These are phyloP conservation scores for Lampropteryx suffumata DNA, from an alignment of 2,888 invertebrate species.

Conservation along the genomic window DNA sequence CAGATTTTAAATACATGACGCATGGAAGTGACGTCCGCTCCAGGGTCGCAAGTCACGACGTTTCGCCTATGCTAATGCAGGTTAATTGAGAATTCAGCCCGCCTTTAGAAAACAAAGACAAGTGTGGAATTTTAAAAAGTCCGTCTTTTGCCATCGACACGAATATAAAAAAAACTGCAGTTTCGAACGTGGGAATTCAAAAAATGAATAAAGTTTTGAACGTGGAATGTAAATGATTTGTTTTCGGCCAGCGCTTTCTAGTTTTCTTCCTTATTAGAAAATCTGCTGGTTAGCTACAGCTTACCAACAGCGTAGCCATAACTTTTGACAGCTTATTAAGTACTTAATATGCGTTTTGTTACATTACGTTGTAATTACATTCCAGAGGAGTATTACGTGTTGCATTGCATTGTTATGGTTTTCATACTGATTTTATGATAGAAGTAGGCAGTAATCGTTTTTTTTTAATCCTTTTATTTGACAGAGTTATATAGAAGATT, in stretches of 20 bases:
- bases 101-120: conserved; percentile 61
- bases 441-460: no score
- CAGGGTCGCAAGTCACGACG: conserved; percentile 41
- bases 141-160: conserved; percentile 24
- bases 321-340: conserved; percentile 18
- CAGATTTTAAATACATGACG: conserved; percentile 10
- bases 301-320: conserved; percentile 9
- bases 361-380: no score
- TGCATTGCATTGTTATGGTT: no score
- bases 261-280: conserved; percentile 32
- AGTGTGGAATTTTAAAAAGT: conserved; percentile 59
- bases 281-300: no score
- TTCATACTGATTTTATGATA: no score
- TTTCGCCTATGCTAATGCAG: conserved; percentile 65
- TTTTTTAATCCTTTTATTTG: neutral
- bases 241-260: conserved; percentile 31
- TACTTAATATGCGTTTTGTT: no score
- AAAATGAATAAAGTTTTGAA: conserved; percentile 19
- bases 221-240: conserved; percentile 26
- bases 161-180: neutral
- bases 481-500: no score
- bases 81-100: conserved; percentile 74
- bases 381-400: no score
- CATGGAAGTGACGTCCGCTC: conserved; percentile 30
- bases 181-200: conserved; percentile 5